Base-by-base conservation (phyloP, 2,113 vertebrate genomes). In the Tenebrosternarchus preto region DNA sequence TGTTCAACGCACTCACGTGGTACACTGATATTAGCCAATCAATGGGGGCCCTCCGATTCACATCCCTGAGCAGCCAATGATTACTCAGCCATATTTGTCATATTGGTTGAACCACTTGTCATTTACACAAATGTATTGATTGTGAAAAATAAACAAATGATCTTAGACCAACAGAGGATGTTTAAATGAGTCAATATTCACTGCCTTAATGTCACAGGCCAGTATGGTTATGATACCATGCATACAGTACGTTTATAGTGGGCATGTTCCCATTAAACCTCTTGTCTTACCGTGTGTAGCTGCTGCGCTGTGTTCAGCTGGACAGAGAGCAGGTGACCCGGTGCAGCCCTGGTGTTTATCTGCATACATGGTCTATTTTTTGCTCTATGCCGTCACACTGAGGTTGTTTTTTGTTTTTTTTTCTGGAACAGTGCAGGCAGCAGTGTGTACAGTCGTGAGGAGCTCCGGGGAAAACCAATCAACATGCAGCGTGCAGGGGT, bases 121-220 rank as follows among this genome's bases (percentile, higher is more conserved):
- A 29, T 39, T 68, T 68, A 67, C 29, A 77, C 55, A 17, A 16
- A 9, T 36, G 55, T 57, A 61, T 79, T 57, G 77, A 71, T 61
- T 27, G 0, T 16, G 0, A 43, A 3, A 31, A 2, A 50, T 17
- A 36, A 61, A 70, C 20, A n/a, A 15, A 50, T 15, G 43, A 12
- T 50, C 12, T 50, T 50, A 50, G 43, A 15, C 43, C n/a, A 70
- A 46, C 8, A 19, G 20, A 33, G 25, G 15, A 24, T 8, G 31
- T 66, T 67, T 53, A 36, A 46, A 22, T 15, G 11, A 8, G 61
- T 33, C 61, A 22, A 19, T 27, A 29, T 63, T 27, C 43, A 46
- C 71, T 17, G 33, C 9, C 33, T 50, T 76, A 15, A 27, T 3
- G 27, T 63, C 15, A 19, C 22, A 29, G 1, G 3, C 2, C 2